Conservation (phyloP, 2,113 vertebrate genomes). For the Muscicapa adusta region DNA sequence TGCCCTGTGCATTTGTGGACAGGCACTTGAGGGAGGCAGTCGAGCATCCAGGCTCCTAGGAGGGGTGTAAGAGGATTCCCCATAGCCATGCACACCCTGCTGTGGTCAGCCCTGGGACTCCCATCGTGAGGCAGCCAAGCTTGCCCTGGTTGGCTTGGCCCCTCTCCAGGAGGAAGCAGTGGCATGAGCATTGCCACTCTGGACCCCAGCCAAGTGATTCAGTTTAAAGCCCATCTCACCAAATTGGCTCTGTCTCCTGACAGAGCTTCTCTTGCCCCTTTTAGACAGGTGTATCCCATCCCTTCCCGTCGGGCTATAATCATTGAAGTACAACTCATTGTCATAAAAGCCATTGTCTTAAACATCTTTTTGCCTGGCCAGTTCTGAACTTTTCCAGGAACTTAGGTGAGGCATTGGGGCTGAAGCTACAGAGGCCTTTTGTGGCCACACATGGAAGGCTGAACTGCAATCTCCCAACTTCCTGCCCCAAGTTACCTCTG, state of each 20-base stretch:
- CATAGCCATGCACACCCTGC: background rate
- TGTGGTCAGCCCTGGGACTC: too few species aligned
- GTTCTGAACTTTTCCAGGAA: background rate
- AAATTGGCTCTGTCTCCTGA: background rate
- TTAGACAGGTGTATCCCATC: too few species aligned
- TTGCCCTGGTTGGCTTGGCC: background rate
- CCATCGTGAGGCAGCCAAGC: background rate
- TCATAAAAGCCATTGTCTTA: background rate
- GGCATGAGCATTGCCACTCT: background rate
- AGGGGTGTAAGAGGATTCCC: background rate
- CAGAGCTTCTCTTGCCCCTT: background rate
- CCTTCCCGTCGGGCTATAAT: background rate
- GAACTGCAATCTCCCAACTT: background rate
- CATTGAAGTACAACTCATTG: background rate
- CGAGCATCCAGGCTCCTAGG: background rate
- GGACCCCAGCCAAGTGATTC: background rate
- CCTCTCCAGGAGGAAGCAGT: background rate
- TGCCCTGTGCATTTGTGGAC: background rate
- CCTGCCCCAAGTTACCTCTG: background rate
- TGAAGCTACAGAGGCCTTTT: background rate
- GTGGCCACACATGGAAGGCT: background rate
- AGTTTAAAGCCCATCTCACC: background rate
- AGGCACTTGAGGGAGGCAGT: background rate
- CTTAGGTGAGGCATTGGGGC: background rate
- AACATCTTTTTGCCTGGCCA: background rate